phyloP scores from a whole-genome alignment of 2,113 vertebrate species.

The Speoplatyrhinus poulsoni region DNA sequence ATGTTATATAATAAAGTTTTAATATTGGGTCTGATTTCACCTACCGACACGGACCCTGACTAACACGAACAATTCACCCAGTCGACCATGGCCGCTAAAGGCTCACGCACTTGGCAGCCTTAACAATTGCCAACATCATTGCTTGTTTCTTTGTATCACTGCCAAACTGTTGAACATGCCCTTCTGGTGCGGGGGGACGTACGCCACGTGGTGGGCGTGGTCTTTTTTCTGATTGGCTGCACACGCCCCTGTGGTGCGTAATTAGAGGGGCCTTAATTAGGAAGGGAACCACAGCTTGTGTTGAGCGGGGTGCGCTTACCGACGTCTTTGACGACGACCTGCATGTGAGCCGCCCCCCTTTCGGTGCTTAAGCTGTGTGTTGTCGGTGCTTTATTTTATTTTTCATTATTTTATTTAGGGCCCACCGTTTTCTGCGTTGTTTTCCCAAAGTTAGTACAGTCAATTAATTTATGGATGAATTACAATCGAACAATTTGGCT shows the following conservation, averaged over 20 bases:
- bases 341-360: slow-evolving; percentile 31
- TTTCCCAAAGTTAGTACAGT: slow-evolving; percentile 15
- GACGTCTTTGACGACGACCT: slow-evolving; percentile 14
- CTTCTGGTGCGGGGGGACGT: slow-evolving; percentile 35
- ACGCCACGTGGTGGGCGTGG: slow-evolving; percentile 28
- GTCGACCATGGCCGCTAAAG: slow-evolving; percentile 22
- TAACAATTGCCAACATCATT: slow-evolving; percentile 22
- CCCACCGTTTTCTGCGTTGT: slow-evolving; percentile 13
- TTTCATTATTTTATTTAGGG: slow-evolving; percentile 18
- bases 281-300: slow-evolving; percentile 38
- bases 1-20: slow-evolving; percentile 23
- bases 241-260: slow-evolving; percentile 23
- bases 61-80: slow-evolving; percentile 23
- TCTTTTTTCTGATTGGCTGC: slow-evolving; percentile 6
- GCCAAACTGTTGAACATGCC: slow-evolving; percentile 52
- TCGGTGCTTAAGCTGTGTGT: slow-evolving; percentile 51
- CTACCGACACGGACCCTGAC: slow-evolving; percentile 6
- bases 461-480: slow-evolving; percentile 25
- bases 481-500: slow-evolving; percentile 17
- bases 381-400: slow-evolving; percentile 44
- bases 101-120: slow-evolving; percentile 45
- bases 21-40: slow-evolving; percentile 21
- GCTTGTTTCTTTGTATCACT: slow-evolving; percentile 57
- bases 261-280: slow-evolving; percentile 31
- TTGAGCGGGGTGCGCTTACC: slow-evolving; percentile 42